Percentiles rank a stretch among this genome's conserved stretches.
Conservation (phyloP, 2,797 vertebrate genomes). For the Esox masquinongy region DNA sequence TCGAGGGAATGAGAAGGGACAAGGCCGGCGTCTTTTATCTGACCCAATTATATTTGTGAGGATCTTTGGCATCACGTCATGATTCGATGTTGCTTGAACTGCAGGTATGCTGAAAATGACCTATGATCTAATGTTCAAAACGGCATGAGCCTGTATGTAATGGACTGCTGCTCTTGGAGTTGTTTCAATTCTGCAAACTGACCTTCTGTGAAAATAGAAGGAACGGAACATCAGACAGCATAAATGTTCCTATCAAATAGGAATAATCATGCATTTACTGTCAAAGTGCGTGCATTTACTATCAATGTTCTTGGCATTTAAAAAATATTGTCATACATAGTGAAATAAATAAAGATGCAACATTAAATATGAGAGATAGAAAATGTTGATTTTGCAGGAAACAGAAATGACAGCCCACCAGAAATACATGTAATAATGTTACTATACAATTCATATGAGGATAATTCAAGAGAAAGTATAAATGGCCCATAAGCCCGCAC, state of each 20-base stretch:
- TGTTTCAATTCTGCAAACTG: not conserved
- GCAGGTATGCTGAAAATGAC: not conserved
- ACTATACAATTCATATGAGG: not conserved
- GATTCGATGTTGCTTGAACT: not conserved
- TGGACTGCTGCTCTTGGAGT: not conserved
- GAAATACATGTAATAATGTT: not conserved
- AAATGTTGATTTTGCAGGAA: not conserved
- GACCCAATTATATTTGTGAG: too few species aligned
- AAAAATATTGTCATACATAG: not conserved
- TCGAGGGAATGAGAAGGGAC: not conserved
- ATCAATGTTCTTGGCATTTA: not conserved
- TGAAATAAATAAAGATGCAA: not conserved
- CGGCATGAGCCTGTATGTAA: not conserved
- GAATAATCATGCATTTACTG: not conserved
- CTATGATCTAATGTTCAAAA: not conserved
- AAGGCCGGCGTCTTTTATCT: not conserved
- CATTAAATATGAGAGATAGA: not conserved
- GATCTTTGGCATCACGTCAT: not conserved
- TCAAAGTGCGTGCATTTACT: not conserved
- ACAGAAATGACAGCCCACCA: not conserved
- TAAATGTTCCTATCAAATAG: not conserved
- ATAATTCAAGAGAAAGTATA: constrained; percentile 2
- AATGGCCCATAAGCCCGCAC: constrained; percentile 1
- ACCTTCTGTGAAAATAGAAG: not conserved
- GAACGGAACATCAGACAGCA: not conserved